Evolutionary conservation across 2,797 vertebrate genomes (phyloP), one percentile per base, ranked within the genome.

Genomic region (Sibirionetta formosa): DNA sequence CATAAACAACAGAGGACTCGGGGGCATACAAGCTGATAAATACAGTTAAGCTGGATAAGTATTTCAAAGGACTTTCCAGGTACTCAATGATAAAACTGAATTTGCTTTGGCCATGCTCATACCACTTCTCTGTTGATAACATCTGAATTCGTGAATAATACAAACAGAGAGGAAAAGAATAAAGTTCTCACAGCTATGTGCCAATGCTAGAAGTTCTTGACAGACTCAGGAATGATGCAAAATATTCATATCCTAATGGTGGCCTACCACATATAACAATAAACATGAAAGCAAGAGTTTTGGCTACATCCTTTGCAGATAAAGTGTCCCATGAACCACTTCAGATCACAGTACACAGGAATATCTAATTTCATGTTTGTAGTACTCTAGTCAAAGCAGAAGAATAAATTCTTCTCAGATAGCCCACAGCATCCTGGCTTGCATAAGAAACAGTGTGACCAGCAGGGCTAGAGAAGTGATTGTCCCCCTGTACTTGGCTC

Each of bases 101-200:
- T 82, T 75, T 87, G 4, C 5, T 89, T 76, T 20, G 54, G 12
- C 14, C 9, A 24, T 9, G 2, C 2, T 66, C 8, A 31, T 36
- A 36, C 1, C 1, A 11, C 23, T 82, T 70, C 66, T 38, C 2
- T 48, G 23, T 11, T 73, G 7, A 50, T 80, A 80, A 14, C 13
- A 42, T 38, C 23, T 57, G 7, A 88, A 58, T 12, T 24, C 70
- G 8, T 38, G 11, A 92, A 73, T 58, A 8, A 53, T 11, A 40
- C 35, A 85, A 64, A 69, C 4, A 40, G 2, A 60, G 15, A 23
- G 46, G 46, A 16, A 81, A 64, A 90, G 35, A 1, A 4, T 53
- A 1, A 76, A 29, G 1, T 36, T 80, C 9, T 73, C 1, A 5
- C 5, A 16, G 8, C 2, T 36, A 3, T 18, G 14, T 79, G 2